A percentile compares a stretch with the other conserved stretches of the same genome.
These are phyloP conservation scores for Paratrypauchen microcephalus DNA, from an alignment of 2,797 vertebrate species.

Conservation along the genomic window DNA sequence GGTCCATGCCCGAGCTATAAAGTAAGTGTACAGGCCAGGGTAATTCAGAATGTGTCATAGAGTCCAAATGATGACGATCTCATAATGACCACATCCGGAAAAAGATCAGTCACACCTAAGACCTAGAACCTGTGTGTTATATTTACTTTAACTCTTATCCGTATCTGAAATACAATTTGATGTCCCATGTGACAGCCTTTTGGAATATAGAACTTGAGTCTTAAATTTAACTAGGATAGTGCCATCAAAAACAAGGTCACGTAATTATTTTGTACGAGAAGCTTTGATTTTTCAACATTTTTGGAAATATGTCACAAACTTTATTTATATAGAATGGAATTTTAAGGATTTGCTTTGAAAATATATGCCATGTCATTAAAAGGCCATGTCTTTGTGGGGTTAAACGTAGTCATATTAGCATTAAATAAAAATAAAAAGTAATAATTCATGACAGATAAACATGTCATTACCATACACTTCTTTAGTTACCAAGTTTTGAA, in stretches of 20 bases:
- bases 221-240: no score
- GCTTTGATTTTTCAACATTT: background rate
- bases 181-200: background rate
- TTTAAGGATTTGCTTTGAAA: no score
- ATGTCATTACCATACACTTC: no score
- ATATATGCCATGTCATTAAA: background rate
- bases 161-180: background rate
- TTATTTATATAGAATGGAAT: no score
- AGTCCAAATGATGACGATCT: slow-evolving; percentile 48
- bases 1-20: background rate
- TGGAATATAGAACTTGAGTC: background rate
- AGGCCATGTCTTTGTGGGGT: background rate
- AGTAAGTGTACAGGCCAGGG: slow-evolving; percentile 31
- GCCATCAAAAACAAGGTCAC: no score
- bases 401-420: no score
- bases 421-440: no score
- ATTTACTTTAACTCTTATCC: background rate
- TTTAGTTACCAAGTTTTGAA: no score
- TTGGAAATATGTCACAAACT: no score
- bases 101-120: slow-evolving; percentile 19
- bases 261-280: background rate
- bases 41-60: slow-evolving; percentile 47
- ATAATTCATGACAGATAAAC: no score
- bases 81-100: slow-evolving; percentile 47
- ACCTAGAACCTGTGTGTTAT: background rate